Base-by-base conservation (phyloP, 2,888 invertebrate genomes). In the Ommatoiulus sabulosus region DNA sequence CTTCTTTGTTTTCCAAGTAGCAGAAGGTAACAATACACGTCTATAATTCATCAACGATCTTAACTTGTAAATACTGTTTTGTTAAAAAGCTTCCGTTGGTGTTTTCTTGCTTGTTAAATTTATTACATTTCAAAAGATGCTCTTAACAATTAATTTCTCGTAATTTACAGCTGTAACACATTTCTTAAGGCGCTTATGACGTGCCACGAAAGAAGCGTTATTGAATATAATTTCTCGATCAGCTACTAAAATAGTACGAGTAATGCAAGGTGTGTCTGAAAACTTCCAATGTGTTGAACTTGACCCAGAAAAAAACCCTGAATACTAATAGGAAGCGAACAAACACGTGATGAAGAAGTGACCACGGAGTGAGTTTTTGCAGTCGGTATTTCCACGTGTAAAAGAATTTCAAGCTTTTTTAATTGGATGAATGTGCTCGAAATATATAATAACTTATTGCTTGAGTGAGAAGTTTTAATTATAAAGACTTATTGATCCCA, bases 251-350 rank as follows among this genome's bases (percentile, higher is more conserved):
- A 72, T 72, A 24, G 10, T 7, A 52, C 72, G 72, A 72, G 20
- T 72, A 72, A 72, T 72, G 72, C 24, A 72, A 24, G 72, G 72
- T 72, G 72, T 72, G 72, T 24, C 24, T 72, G 2, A 72, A 72
- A 24, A 72, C 24, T 72, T 7, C 24, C 72, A 72, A 72, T 72
- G 24, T 20, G 24, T 24, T 72, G 72, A 72, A 72, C 72, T 72
- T 72, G 72, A 72, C 72, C 72, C 72, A 72, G 24, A 72, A 72
- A 72, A 72, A 72, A 72, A 72, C 72, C 72, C 72, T 72, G 72
- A 72, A 24, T 7, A 63, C 72, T 20, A 72, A 24, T 24, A 10
- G 72, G 72, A 72, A 72, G 72, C 24, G 7, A 72, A 24, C 72
- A 24, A 24, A 24, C 72, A 72, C 72, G 72, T 72, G 72, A 72